Evolutionary conservation across 2,888 invertebrate genomes (phyloP), one percentile per base, ranked within the genome.

Genomic region (Cephus spinipes): DNA sequence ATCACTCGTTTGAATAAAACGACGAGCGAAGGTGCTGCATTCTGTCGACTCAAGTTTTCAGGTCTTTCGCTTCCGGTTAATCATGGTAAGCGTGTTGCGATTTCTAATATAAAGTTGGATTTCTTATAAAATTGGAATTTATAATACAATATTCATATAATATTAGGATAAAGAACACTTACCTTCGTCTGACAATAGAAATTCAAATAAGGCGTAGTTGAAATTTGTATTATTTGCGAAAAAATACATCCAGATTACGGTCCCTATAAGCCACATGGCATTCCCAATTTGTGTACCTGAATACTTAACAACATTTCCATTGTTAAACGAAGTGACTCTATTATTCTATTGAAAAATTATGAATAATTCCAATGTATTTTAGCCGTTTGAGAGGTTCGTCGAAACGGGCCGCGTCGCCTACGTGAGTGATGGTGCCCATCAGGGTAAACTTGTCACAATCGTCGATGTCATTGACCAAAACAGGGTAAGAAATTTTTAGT

Each of bases 401-500:
- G 97, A 99, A 93, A 96, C 98, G 84, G 99, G 99, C 93, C 97
- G 99, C 87, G 97, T 99, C 87, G 99, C 98, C 93, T 97, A 97
- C 92, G 96, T 99, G 87, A 95, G 98, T 80, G 96, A 97, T 90
- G 99, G 99, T 77, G 94, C 95, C 79, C 93, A 98, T 89, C 95
- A 96, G 92, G 99, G 99, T 86, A 98, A 98, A 93, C 94, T 99
- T 81, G 96, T 97, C 87, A 95, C 96, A 89, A 98, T 99, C 91
- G 98, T 99, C 82, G 98, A 99, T 92, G 95, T 99, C 88, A 97
- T 99, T 89, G 98, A 99, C 92, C 98, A 99, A 93, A 99, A 98
- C 90, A 95, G 98, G 93, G 95, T 95, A 92, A 92, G 93, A 89
- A 80, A 33, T 74, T 79, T 40, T 69, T 73, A 71, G 15, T 69